These are phyloP conservation scores for Gobionotothen gibberifrons DNA, from an alignment of 2,797 vertebrate genomes.

Conservation along the genomic window DNA sequence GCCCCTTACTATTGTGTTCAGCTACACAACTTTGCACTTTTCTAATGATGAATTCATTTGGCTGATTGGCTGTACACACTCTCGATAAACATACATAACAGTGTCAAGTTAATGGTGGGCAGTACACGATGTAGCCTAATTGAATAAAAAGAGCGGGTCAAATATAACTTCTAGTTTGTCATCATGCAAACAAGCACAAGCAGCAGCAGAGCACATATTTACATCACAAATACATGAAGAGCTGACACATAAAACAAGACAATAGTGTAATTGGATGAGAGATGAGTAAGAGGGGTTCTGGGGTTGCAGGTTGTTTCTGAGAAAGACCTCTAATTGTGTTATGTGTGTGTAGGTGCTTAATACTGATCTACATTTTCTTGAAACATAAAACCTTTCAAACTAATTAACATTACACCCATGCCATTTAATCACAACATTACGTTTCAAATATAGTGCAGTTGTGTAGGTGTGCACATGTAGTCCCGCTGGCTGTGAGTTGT, in stretches of 20 bases:
- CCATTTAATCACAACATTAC: background rate
- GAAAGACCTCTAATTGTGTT: background rate
- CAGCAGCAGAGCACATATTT: background rate
- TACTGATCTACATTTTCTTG: background rate
- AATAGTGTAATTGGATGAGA: too few relatives aligned
- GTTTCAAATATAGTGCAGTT: background rate
- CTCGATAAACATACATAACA: background rate
- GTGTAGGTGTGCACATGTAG: background rate
- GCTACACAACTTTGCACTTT: conserved; percentile 14
- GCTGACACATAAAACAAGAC: background rate
- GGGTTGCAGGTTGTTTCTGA: background rate
- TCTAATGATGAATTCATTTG: conserved; percentile 38
- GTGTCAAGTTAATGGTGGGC: conserved; percentile 1
- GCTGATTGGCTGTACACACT: conserved; percentile 25
- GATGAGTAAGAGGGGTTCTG: background rate
- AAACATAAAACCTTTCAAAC: background rate
- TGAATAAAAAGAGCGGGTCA: background rate
- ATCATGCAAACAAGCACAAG: conserved; percentile 14
- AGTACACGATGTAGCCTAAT: background rate
- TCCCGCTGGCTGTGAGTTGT: background rate
- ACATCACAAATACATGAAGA: background rate
- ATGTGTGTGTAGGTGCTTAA: background rate
- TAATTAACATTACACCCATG: background rate
- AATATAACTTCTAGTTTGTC: conserved; percentile 4
- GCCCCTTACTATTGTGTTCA: conserved; percentile 23